Percentiles rank a stretch among this genome's conserved stretches.
phyloP scores from a whole-genome alignment of 2,113 vertebrate species.

The Chinchilla lanigera region DNA sequence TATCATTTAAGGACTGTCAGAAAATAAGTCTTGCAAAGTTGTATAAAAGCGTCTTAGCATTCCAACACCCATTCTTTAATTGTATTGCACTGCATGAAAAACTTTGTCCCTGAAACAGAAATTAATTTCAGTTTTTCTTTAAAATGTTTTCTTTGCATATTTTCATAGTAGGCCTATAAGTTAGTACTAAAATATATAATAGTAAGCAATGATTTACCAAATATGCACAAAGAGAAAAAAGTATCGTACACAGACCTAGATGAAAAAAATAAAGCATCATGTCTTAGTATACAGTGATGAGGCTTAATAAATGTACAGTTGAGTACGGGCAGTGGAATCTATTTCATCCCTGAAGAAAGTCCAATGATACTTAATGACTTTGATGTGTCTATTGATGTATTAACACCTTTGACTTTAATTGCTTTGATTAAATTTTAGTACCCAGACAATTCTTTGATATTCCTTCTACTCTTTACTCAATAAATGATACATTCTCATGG shows the following conservation, averaged over 20 bases:
- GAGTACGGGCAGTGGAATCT: background rate
- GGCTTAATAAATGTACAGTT: constrained; percentile 46
- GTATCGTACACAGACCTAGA: background rate
- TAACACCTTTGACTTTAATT: constrained; percentile 57
- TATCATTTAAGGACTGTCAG: background rate
- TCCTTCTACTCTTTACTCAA: constrained; percentile 74
- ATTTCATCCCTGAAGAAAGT: constrained; percentile 46
- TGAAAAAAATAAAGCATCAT: constrained; percentile 42
- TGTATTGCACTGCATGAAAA: background rate
- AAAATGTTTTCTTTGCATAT: background rate
- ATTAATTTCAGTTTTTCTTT: background rate
- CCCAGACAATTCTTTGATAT: constrained; percentile 66
- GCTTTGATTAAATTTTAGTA: constrained; percentile 73
- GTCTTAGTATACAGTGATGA: constrained; percentile 35
- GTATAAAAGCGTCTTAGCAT: background rate
- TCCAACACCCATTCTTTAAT: background rate
- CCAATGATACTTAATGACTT: constrained; percentile 63
- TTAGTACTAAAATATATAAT: background rate
- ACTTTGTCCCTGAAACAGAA: background rate
- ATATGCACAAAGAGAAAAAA: constrained; percentile 4
- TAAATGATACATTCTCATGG: constrained; percentile 68
- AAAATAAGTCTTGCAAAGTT: background rate
- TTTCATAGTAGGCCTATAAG: background rate
- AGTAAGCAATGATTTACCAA: background rate
- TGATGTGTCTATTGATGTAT: constrained; percentile 59